A percentile compares a stretch with the other conserved stretches of the same genome.
These are phyloP conservation scores for Pelodiscus sinensis DNA, from an alignment of 2,113 vertebrate species.

Conservation along the genomic window DNA sequence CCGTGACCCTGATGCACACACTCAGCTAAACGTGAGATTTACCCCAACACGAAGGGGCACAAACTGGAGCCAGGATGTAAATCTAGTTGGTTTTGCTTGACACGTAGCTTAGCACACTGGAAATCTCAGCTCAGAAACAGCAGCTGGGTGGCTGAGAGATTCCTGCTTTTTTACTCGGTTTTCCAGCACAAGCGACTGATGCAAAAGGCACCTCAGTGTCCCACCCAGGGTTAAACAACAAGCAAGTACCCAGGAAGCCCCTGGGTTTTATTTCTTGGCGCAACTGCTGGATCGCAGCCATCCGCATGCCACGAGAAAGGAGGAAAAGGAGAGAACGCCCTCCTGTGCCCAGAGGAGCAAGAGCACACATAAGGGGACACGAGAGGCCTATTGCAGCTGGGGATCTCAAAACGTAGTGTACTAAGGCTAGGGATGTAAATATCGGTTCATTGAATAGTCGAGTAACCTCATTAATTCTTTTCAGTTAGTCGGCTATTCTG, in stretches of 20 bases:
- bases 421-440: not conserved
- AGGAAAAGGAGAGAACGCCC: not conserved
- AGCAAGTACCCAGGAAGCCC: not conserved
- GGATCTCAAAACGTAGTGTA: not conserved
- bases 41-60: not conserved
- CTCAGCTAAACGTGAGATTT: too few species aligned
- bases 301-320: not conserved
- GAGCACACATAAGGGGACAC: rapidly evolving
- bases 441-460: too few species aligned
- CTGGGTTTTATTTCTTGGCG: not conserved
- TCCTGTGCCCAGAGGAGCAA: not conserved
- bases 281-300: not conserved
- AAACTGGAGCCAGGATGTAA: not conserved
- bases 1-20: not conserved
- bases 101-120: not conserved
- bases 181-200: not conserved
- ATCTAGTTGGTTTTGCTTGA: not conserved
- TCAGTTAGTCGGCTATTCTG: too few species aligned
- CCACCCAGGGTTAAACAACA: not conserved
- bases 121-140: not conserved
- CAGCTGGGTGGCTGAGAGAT: rapidly evolving
- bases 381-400: not conserved
- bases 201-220: rapidly evolving
- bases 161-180: not conserved
- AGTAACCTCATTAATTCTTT: not conserved